Evolutionary conservation across 53 echinoderm and acorn worm genomes (phyloP), one percentile per base, ranked within the genome.

Genomic region (Echinometra lucunter): DNA sequence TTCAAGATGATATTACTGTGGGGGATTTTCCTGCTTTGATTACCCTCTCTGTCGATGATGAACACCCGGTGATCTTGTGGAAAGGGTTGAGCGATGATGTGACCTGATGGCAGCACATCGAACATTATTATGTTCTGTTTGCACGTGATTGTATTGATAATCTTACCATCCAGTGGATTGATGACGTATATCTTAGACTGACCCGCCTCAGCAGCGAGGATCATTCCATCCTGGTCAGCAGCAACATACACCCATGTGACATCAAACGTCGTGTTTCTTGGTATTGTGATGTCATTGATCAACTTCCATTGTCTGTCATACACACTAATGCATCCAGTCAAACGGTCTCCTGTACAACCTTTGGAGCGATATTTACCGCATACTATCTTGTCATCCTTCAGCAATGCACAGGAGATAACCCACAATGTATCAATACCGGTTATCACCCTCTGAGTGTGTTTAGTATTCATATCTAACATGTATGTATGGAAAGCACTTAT

Each of bases 241-340:
- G 81, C 81, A 81, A 81, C 81, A 81, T 42, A 5, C 44, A 81
- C 81, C 81, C 40, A 3, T 42, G 42, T 15, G 13, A 15, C 4
- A 81, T 44, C 44, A 42, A 21, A 3, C 21, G 81, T 81, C 81
- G 44, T 81, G 81, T 81, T 81, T 44, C 81, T 81, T 40, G 81
- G 81, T 81, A 81, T 81, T 81, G 81, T 81, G 44, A 81, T 44
- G 81, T 81, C 81, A 81, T 81, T 81, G 44, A 81, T 81, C 40
- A 40, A 44, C 44, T 81, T 81, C 44, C 81, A 81, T 18, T 78
- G 78, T 35, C 78, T 78, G 78, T 78, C 78, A 35, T 78, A 78
- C 37, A 78, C 37, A 66, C 74, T 72, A 34, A 72, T 72, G 74
- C 74, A 72, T 72, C 74, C 74, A 35, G 74, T 72, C 30, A 72